Percentiles rank a stretch among this genome's conserved stretches.
Conservation (phyloP, 2,113 vertebrate genomes). For the Aramus guarauna region DNA sequence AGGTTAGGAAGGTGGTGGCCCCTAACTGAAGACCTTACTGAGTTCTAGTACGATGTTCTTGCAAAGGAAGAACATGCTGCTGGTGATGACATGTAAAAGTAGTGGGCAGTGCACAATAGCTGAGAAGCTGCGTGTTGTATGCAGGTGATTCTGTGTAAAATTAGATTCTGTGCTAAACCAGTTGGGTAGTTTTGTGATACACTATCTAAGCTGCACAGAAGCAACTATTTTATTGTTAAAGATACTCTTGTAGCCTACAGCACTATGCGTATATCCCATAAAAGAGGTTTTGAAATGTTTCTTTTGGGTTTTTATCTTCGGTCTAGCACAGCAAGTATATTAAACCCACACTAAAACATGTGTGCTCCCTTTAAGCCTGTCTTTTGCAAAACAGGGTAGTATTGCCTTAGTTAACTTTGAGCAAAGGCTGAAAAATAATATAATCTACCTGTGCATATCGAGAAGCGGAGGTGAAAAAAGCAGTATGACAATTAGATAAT, state of each 20-base stretch:
- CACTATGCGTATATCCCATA: not conserved
- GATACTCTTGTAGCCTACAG: not conserved
- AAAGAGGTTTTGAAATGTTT: not conserved
- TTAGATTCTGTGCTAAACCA: not conserved
- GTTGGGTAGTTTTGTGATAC: not conserved
- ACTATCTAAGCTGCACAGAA: not conserved
- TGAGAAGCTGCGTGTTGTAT: not conserved
- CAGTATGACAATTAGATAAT: not conserved
- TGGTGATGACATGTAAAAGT: fast-evolving
- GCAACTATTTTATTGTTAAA: not conserved
- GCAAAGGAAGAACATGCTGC: not conserved
- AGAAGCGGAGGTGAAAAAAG: not conserved
- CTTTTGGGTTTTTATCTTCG: not conserved
- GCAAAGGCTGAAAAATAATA: not conserved
- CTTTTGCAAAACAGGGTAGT: not conserved
- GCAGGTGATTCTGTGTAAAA: not conserved
- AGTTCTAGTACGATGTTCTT: not conserved
- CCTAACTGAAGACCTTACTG: not conserved
- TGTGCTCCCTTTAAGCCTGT: not conserved
- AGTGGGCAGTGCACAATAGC: not conserved
- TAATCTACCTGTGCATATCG: not conserved
- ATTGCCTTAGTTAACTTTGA: not conserved
- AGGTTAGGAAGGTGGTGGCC: not conserved
- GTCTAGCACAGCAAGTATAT: not conserved
- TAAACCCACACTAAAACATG: not conserved